Evolutionary conservation across 1,140 invertebrate genomes (phyloP).

Genomic region (Conus betulinus): DNA sequence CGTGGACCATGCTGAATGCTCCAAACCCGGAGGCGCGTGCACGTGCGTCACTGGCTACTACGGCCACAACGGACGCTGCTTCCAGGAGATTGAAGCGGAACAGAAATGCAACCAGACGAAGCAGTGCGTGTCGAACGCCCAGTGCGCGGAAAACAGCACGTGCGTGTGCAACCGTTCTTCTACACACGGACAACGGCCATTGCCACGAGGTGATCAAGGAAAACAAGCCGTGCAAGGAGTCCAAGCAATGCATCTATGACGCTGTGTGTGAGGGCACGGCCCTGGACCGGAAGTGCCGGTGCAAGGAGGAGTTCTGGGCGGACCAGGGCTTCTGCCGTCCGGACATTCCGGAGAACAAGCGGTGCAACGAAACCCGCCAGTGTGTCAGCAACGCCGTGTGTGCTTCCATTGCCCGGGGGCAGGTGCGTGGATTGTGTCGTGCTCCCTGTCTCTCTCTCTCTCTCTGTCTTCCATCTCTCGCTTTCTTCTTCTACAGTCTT

Average conservation of each 20-base stretch:
- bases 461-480: no score
- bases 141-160: slow-evolving; percentile 12
- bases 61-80: slow-evolving; percentile 23
- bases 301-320: slow-evolving; percentile 41
- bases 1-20: slow-evolving; percentile 32
- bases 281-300: slow-evolving; percentile 16
- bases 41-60: slow-evolving; percentile 33
- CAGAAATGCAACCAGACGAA: slow-evolving; percentile 23
- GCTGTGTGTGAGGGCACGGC: slow-evolving; percentile 13
- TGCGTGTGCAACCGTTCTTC: slow-evolving; percentile 28
- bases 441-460: no score
- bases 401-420: not conserved
- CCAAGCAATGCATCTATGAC: slow-evolving; percentile 40
- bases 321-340: slow-evolving; percentile 21
- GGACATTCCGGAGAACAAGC: slow-evolving; percentile 19
- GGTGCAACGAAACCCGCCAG: slow-evolving; percentile 34
- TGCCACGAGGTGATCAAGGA: not conserved
- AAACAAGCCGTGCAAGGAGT: not conserved
- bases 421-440: not conserved
- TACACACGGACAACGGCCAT: slow-evolving; percentile 18
- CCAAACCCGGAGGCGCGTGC: not conserved
- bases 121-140: slow-evolving; percentile 36
- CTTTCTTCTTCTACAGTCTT: no score
- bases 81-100: not conserved
- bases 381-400: slow-evolving; percentile 36